Conservation (phyloP, 2,888 invertebrate genomes). For the Syritta pipiens region DNA sequence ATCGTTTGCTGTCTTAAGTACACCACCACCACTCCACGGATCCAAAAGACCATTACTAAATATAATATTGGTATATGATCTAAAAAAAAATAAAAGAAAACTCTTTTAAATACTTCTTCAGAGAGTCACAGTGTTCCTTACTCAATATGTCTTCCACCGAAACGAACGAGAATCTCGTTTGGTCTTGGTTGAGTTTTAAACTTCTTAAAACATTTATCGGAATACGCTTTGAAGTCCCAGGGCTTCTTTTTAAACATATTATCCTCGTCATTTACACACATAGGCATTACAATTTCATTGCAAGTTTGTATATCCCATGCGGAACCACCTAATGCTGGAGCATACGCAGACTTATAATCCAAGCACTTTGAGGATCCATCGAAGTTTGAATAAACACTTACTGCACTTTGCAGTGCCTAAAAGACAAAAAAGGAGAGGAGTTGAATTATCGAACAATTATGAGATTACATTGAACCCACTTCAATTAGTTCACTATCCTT, state of each 20-base stretch:
- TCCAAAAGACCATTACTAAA: constrained; percentile 92
- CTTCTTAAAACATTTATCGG: constrained; percentile 85
- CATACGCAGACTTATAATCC: constrained; percentile 82
- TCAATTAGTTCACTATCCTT: constrained; percentile 50
- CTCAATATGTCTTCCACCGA: constrained; percentile 88
- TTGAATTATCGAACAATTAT: not conserved
- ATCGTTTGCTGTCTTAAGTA: constrained; percentile 84
- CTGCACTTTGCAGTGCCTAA: constrained; percentile 82
- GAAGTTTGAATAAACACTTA: constrained; percentile 90
- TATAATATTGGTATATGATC: constrained; percentile 84
- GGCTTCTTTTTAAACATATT: constrained; percentile 90
- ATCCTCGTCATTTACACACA: constrained; percentile 87
- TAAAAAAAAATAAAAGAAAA: constrained; percentile 31
- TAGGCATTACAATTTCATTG: constrained; percentile 98
- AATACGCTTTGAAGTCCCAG: constrained; percentile 87
- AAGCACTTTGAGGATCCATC: constrained; percentile 87
- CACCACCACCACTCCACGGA: constrained; percentile 93
- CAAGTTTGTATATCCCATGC: constrained; percentile 95
- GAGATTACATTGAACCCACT: constrained; percentile 15
- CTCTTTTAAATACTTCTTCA: not conserved
- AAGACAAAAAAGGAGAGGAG: not conserved
- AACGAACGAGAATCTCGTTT: constrained; percentile 85
- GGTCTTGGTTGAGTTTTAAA: constrained; percentile 85
- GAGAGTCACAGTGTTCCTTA: constrained; percentile 79
- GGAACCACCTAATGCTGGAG: constrained; percentile 82